Evolutionary conservation across 2,888 invertebrate species (phyloP), one percentile per base, ranked within the genome.

Genomic region (Drosophila phalerata): DNA sequence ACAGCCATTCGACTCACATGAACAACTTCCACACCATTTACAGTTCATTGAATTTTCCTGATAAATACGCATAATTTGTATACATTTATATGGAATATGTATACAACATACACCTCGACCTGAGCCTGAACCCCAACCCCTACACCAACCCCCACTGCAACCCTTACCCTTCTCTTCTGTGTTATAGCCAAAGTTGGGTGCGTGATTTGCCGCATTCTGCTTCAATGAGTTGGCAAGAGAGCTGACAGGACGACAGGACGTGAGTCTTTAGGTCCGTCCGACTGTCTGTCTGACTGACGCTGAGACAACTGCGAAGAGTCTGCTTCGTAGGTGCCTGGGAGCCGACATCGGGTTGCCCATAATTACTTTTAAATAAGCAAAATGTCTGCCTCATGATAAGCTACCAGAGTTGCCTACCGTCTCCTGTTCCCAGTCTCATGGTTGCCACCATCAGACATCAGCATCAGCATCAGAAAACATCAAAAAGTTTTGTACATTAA

Each of bases 21-120:
- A 79, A 81, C 85, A 85, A 84, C 84, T 84, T 84, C 84, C 85
- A 85, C 86, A 76, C 84, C 84, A 85, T 85, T 85, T 85, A 85
- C 84, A 85, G 85, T 85, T 85, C 85, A 85, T 85, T 85, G 84
- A 85, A 85, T 85, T 85, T 80, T 71, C 85, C 84, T 85, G 84
- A 85, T 85, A 85, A 85, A 85, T 85, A 85, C 84, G 84, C 84
- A 85, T 85, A 85, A 85, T 85, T 85, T 85, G 84, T 85, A 85
- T 81, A 85, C 81, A 85, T 85, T 84, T 84, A 79, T 79, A 73
- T 61, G 13, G 64, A 58, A 73, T 67, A 76, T 66, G 57, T 74
- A 60, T 69, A 57, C 55, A 52, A 57, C 28, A 28, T 45, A 49
- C 25, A 43, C 52, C 30, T n/a, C 48, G 30, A 15, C 17, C 19